Conservation (phyloP, 1,140 invertebrate species). For the Drosophila paulistorum region DNA sequence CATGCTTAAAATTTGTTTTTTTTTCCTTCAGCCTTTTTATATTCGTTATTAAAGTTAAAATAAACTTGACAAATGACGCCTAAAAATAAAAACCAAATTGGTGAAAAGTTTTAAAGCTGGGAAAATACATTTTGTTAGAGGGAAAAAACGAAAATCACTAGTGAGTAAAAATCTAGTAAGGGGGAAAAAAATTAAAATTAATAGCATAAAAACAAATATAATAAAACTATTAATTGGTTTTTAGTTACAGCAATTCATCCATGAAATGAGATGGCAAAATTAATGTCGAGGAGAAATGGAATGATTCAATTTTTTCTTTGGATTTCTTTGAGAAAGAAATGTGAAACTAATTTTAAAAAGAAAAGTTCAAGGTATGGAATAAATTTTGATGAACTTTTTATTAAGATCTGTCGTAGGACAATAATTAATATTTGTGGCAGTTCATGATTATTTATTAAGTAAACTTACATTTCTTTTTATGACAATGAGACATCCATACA, state of each 20-base stretch:
- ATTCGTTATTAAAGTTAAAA: conserved; percentile 10
- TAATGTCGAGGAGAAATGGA: conserved; percentile 36
- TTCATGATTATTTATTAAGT: no score
- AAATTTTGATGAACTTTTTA: no score
- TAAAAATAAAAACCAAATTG: conserved; percentile 20
- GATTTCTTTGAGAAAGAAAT: not conserved
- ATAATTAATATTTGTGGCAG: no score
- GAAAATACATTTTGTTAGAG: conserved; percentile 37
- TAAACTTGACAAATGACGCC: conserved; percentile 33
- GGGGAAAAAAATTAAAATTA: conserved; percentile 23
- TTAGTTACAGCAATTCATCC: conserved; percentile 51
- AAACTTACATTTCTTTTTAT: no score
- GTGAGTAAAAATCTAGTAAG: conserved; percentile 54
- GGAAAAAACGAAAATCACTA: not conserved
- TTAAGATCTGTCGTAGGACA: no score
- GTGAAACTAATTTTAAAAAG: no score
- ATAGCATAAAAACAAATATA: conserved; percentile 52
- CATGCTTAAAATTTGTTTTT: conserved; percentile 30
- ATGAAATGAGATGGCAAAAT: conserved; percentile 47
- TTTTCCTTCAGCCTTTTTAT: not conserved
- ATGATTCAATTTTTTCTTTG: not conserved
- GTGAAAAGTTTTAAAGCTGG: not conserved
- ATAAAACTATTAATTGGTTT: conserved; percentile 24
- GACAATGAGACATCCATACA: no score
- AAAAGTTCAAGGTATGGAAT: no score